Percentiles rank a stretch among this genome's conserved stretches.
phyloP scores from a whole-genome alignment of 1,140 invertebrate genomes.

The Neelides sp. region DNA sequence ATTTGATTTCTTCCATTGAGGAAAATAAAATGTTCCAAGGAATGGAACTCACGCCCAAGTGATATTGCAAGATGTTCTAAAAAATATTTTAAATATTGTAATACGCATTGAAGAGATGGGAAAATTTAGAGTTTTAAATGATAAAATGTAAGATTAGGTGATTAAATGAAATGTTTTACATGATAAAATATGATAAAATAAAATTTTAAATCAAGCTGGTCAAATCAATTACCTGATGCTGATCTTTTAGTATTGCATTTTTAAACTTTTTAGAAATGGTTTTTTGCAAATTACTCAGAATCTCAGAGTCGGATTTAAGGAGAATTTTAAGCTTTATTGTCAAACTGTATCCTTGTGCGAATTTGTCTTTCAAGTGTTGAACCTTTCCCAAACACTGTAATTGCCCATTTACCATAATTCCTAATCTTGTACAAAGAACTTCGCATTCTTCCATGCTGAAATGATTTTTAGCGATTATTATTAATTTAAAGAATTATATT shows the following conservation, averaged over 20 bases:
- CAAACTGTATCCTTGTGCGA: constrained; percentile 45
- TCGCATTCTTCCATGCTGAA: constrained; percentile 39
- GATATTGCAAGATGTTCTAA: constrained; percentile 46
- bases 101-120: no score
- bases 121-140: no score
- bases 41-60: constrained; percentile 36
- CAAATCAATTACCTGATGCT: constrained; percentile 22
- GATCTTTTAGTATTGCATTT: constrained; percentile 26
- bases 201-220: not conserved
- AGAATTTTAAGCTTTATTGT: constrained; percentile 35
- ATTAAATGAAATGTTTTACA: not conserved
- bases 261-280: constrained; percentile 20
- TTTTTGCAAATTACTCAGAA: not conserved
- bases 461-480: no score
- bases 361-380: constrained; percentile 40
- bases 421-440: constrained; percentile 36
- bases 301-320: not conserved
- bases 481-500: no score
- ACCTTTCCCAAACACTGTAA: constrained; percentile 36
- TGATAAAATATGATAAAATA: not conserved
- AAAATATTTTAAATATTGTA: no score
- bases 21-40: constrained; percentile 43
- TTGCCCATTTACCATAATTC: constrained; percentile 39
- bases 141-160: not conserved
- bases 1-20: constrained; percentile 40